Evolutionary conservation across 1,140 invertebrate genomes (phyloP), one percentile per base, ranked within the genome.

Genomic region (Polypedilum vanderplanki): DNA sequence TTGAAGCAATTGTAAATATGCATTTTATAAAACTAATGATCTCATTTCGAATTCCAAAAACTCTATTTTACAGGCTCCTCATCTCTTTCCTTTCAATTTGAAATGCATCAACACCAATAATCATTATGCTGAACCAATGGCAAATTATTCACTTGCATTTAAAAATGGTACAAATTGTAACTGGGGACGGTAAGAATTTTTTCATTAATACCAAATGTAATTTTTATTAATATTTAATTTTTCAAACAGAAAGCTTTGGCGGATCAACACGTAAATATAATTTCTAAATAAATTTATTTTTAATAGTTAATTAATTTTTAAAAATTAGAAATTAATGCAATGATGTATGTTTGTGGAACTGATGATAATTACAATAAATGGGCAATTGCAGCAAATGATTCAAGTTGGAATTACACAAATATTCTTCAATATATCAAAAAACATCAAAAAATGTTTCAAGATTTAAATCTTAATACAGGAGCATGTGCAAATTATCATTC

Each of bases 391-490:
- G 1, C 46, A 57, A 3, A 3, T 15, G 46, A 57, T 57, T 12
- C 46, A 12, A 57, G 46, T 15, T 57, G 46, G 46, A 57, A 57
- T n/a, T 57, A 57, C n/a, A n/a, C 46, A 57, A 57, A 57, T 57
- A 57, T 57, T 57, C n/a, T 57, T n/a, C 46, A 12, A 15, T 57
- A 57, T n/a, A 57, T 57, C 1, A 57, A 57, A n/a, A 57, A 57
- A 3, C n/a, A 12, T 12, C 46, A n/a, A n/a, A 57, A n/a, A 57
- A n/a, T 57, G 12, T n/a, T 57, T 1, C 10, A 12, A 15, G 46
- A 57, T 15, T 15, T 12, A 4, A 15, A 8, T 15, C 3, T 57
- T 0, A n/a, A 12, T 4, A n/a, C 9, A 4, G 12, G 46, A 15
- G 4, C 3, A 12, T 57, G 46, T 15, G 46, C 46, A 12, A 15